Evolutionary conservation across 2,113 vertebrate genomes (phyloP), one percentile per base, ranked within the genome.

Genomic region (Aythya baeri): DNA sequence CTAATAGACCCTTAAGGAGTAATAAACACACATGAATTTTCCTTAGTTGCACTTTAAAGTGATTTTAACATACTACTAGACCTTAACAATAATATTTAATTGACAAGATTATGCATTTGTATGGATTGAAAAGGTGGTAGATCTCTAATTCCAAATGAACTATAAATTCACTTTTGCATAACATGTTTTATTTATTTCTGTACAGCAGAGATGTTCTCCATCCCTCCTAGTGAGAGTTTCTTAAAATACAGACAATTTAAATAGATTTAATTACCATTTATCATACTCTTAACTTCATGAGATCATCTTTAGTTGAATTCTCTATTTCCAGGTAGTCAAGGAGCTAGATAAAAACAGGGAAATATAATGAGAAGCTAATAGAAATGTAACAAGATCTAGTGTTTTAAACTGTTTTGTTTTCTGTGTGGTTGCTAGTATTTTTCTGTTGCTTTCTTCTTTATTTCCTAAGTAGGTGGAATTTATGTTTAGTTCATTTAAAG

Each of bases 21-120:
- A 98, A 98, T 98, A 98, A 98, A 98, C 98, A 98, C 98, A 98
- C 98, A 98, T 98, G 98, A 98, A 97, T 98, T 98, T 98, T 98
- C 98, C 98, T 98, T 98, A 98, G 97, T 98, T 98, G 98, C 98
- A 98, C 97, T 98, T 98, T 98, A 98, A 98, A 98, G 97, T 98
- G 97, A 98, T 98, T 98, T 98, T 98, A 98, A 98, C 98, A 98
- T 97, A 98, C 97, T 98, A 98, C 98, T 98, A 98, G 98, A 97
- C 97, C 98, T 98, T 98, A 98, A 98, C 98, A 98, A 98, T 98
- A 98, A 98, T 98, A 98, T 98, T 98, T 98, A 98, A 98, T 98
- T 98, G 98, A 98, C 98, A 98, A 98, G 98, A 98, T 98, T 98
- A 98, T 98, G 97, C 98, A 98, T 98, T 98, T 98, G 97, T 98